Evolutionary conservation across 2,113 vertebrate genomes (phyloP).

Genomic region (Terrapene triunguis): DNA sequence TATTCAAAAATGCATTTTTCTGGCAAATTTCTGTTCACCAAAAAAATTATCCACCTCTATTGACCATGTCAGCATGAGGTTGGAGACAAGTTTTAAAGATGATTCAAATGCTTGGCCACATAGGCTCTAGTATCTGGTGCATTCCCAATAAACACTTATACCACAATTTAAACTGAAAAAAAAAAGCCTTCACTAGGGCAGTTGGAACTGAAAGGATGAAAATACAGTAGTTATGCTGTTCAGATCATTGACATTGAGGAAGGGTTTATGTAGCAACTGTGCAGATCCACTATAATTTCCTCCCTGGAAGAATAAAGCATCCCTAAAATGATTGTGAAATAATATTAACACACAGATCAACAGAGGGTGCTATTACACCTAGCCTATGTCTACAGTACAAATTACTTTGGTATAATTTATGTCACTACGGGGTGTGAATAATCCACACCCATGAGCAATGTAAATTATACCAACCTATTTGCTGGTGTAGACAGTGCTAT

Average conservation of each 20-base stretch:
- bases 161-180: background rate
- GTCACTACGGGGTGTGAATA: too few species aligned
- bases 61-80: background rate
- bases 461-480: background rate
- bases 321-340: background rate
- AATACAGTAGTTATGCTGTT: background rate
- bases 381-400: too few species aligned
- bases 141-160: background rate
- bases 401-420: too few species aligned
- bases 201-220: background rate
- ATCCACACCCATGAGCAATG: background rate
- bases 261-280: background rate
- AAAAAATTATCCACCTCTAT: background rate
- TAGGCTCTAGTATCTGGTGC: background rate
- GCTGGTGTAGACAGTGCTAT: background rate
- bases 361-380: too few species aligned
- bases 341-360: background rate
- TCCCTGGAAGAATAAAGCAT: background rate
- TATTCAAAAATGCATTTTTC: background rate
- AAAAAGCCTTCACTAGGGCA: background rate
- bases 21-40: background rate
- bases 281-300: background rate
- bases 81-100: background rate
- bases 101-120: background rate
- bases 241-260: background rate